phyloP scores from a whole-genome alignment of 2,888 invertebrate genomes.

The Molanna angustata region DNA sequence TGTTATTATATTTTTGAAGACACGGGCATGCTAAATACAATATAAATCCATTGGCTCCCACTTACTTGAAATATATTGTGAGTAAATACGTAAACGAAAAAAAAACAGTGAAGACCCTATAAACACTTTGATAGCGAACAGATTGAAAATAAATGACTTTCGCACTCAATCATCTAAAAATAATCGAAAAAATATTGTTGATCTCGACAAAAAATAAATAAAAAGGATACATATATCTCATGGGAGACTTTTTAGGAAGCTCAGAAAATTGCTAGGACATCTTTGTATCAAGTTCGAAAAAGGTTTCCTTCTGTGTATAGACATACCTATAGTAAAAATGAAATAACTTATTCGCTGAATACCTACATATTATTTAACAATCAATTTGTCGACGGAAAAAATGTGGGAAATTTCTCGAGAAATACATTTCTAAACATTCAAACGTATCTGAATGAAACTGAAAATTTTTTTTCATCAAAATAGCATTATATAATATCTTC shows the following conservation, averaged over 20 bases:
- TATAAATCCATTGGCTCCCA: no score
- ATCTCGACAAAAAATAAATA: slow-evolving; percentile 13
- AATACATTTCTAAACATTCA: no score
- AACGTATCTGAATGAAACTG: no score
- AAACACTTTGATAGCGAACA: slow-evolving; percentile 17
- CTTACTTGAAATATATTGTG: no score
- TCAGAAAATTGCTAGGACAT: slow-evolving; percentile 19
- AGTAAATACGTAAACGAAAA: neutral
- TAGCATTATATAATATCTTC: no score
- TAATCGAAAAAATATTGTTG: slow-evolving; percentile 30
- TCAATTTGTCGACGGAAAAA: slow-evolving; percentile 16
- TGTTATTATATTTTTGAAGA: no score
- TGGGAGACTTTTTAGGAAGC: slow-evolving; percentile 19
- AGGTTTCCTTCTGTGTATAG: slow-evolving; percentile 13
- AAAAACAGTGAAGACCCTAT: slow-evolving; percentile 16
- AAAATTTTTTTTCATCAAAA: no score
- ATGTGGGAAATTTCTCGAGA: no score
- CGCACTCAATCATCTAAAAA: slow-evolving; percentile 18
- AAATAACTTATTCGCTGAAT: slow-evolving; percentile 24
- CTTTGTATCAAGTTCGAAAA: slow-evolving; percentile 17
- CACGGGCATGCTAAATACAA: no score
- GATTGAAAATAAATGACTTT: slow-evolving; percentile 27
- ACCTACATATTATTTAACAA: slow-evolving; percentile 15
- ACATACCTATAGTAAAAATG: neutral
- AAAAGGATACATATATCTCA: slow-evolving; percentile 18